Conservation (phyloP, 2,113 vertebrate species). For the Hydropotes inermis region DNA sequence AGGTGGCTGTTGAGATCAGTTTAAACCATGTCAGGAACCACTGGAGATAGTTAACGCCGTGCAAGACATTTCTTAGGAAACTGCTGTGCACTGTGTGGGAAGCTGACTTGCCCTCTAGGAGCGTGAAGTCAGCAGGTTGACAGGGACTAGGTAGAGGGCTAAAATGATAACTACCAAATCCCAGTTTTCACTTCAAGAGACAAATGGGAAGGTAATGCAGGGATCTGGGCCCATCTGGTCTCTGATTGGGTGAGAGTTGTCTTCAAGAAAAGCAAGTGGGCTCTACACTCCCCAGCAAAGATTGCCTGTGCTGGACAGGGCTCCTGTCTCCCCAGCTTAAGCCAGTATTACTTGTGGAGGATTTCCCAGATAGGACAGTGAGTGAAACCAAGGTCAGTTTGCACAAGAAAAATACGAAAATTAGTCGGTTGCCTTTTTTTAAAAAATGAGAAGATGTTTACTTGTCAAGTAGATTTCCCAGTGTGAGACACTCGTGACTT, state of each 20-base stretch:
- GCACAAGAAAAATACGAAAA: neutral
- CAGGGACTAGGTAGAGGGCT: neutral
- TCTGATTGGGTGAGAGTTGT: neutral
- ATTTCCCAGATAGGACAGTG: neutral
- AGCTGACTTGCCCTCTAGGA: neutral
- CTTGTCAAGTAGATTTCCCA: neutral
- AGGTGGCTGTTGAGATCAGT: rapidly evolving
- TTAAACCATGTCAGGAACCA: neutral
- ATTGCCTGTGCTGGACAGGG: neutral
- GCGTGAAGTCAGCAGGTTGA: rapidly evolving
- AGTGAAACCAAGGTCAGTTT: neutral
- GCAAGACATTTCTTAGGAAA: neutral
- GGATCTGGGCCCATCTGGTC: neutral
- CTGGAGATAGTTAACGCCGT: neutral
- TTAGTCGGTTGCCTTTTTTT: neutral
- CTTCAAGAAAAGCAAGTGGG: neutral
- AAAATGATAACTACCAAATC: neutral
- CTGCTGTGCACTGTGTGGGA: rapidly evolving
- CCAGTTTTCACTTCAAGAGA: neutral
- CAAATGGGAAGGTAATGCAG: rapidly evolving
- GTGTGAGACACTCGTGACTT: neutral
- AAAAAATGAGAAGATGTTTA: neutral
- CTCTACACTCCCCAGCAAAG: neutral
- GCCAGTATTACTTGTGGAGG: neutral
- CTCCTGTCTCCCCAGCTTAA: neutral